These are phyloP conservation scores for Rhodeus uyekii DNA, from an alignment of 2,797 vertebrate species.

Conservation along the genomic window DNA sequence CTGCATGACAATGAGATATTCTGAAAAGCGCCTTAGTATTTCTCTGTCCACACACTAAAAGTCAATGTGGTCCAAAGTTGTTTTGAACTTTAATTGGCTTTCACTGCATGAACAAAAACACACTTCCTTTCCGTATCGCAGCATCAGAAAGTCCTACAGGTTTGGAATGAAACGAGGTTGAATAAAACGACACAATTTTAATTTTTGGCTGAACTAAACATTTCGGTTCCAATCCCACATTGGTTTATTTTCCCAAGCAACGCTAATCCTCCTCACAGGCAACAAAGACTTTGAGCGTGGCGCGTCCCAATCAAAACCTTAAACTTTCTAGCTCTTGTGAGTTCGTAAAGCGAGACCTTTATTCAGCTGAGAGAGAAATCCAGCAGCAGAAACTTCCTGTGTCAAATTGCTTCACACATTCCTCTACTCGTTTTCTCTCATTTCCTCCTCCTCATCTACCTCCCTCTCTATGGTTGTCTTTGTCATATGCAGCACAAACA, in stretches of 20 bases:
- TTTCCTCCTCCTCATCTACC: conserved; percentile 65
- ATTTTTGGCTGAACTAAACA: not conserved
- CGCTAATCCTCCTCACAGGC: conserved; percentile 16
- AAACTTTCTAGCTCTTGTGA: conserved; percentile 12
- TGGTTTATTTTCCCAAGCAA: conserved; percentile 24
- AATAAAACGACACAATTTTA: not conserved
- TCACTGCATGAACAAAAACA: too few relatives aligned
- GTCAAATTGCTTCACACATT: conserved; percentile 79
- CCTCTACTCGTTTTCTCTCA: conserved; percentile 64
- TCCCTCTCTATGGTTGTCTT: conserved; percentile 77
- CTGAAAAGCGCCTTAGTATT: not conserved
- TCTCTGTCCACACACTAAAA: not conserved
- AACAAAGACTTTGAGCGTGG: not conserved
- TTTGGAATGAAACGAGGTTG: not conserved
- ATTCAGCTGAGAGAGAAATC: conserved; percentile 60
- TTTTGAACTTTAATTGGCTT: not conserved
- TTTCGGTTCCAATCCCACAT: not conserved
- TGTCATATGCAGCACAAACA: conserved; percentile 76
- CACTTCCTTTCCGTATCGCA: not conserved
- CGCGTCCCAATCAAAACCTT: conserved; percentile 13
- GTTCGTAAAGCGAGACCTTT: conserved; percentile 62
- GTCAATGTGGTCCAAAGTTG: not conserved
- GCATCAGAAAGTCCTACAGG: not conserved
- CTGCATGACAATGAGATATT: not conserved
- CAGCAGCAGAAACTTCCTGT: conserved; percentile 75